Conservation (phyloP, 2,888 invertebrate genomes). For the Dascillus cervinus region DNA sequence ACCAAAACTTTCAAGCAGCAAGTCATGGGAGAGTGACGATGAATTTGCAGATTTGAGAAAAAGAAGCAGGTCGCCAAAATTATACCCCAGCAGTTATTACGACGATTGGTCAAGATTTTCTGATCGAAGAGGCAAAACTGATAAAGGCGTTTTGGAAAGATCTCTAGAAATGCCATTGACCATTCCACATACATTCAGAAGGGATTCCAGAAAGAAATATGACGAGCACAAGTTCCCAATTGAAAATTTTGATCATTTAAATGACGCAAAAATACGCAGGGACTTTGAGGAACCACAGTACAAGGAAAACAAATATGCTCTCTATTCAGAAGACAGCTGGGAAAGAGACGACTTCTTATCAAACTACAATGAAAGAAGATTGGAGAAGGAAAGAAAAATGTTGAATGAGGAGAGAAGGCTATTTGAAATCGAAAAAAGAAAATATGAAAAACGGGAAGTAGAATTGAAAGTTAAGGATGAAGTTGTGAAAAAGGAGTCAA, state of each 20-base stretch:
- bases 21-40: constrained; percentile 24
- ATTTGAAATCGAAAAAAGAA: constrained; percentile 17
- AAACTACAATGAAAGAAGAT: constrained; percentile 14
- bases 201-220: constrained; percentile 7
- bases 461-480: constrained; percentile 11
- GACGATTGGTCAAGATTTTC: no score
- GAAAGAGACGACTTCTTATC: constrained; percentile 19
- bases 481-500: constrained; percentile 1
- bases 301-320: constrained; percentile 6
- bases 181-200: constrained; percentile 7
- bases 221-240: constrained; percentile 2
- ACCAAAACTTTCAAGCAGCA: constrained; percentile 13
- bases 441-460: constrained; percentile 14
- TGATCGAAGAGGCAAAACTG: no score
- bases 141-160: no score
- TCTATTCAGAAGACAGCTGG: constrained; percentile 20
- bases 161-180: constrained; percentile 27
- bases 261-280: not conserved
- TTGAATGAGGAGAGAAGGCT: constrained; percentile 21
- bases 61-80: no score
- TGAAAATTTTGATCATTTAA: constrained; percentile 2
- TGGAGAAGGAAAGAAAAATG: constrained; percentile 17
- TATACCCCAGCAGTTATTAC: no score
- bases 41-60: no score
- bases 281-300: not conserved